Conservation (phyloP, 2,797 vertebrate species). For the Pelobates cultripes region DNA sequence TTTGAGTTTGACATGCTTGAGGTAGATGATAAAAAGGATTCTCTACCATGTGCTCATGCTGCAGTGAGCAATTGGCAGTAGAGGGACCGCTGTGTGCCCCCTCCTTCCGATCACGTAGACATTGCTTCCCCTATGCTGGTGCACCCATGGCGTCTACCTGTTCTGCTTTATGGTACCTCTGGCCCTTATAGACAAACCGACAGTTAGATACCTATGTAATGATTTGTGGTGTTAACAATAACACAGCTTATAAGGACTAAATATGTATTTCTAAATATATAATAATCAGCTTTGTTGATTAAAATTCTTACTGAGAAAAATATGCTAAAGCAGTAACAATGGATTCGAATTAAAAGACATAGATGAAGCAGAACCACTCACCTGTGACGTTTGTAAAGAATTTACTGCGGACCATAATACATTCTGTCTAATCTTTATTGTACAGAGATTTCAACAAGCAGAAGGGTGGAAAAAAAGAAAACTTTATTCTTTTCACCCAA, state of each 20-base stretch:
- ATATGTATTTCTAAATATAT: constrained; percentile 16
- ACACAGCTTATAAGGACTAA: neutral
- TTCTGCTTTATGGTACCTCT: no score
- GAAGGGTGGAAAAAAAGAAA: constrained; percentile 5
- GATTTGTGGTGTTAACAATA: neutral
- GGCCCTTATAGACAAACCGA: no score
- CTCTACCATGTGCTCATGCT: no score
- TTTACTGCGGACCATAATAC: constrained; percentile 34
- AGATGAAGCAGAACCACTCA: constrained; percentile 32
- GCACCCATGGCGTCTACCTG: no score
- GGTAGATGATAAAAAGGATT: no score
- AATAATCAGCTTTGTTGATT: constrained; percentile 39
- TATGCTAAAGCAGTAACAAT: constrained; percentile 39
- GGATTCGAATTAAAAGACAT: constrained; percentile 43
- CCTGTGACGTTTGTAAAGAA: constrained; percentile 21
- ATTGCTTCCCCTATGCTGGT: no score
- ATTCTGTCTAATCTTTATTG: constrained; percentile 45
- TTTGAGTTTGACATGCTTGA: no score
- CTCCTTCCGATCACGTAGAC: no score
- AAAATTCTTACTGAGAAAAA: constrained; percentile 33
- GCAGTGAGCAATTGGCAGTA: no score
- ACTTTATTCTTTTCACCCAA: constrained; percentile 32
- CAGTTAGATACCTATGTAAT: no score
- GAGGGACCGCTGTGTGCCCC: no score
- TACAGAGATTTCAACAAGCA: constrained; percentile 25